A percentile compares a stretch with the other conserved stretches of the same genome.
Conservation (phyloP, 2,888 invertebrate species). For the Zygothrica quintamaculata region DNA sequence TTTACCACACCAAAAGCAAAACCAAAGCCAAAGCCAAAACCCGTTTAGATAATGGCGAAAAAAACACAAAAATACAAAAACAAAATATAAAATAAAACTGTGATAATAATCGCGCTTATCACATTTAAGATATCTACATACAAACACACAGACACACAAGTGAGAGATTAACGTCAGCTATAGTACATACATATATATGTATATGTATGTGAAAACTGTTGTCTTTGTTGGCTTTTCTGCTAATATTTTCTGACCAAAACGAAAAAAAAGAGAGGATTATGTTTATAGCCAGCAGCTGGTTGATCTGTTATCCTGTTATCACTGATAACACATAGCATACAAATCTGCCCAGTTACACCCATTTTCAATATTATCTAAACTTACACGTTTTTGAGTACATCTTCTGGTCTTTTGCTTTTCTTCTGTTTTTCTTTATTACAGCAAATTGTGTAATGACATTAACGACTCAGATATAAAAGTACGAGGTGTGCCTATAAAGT, state of each 20-base stretch:
- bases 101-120: constrained; percentile 79
- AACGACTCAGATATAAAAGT: too few relatives aligned
- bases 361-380: too few relatives aligned
- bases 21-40: too few relatives aligned
- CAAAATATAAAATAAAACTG: too few relatives aligned
- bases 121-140: constrained; percentile 61
- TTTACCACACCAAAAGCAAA: constrained; percentile 60
- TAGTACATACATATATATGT: constrained; percentile 11
- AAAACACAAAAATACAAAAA: too few relatives aligned
- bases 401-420: too few relatives aligned
- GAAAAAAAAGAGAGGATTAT: constrained; percentile 62
- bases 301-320: constrained; percentile 34
- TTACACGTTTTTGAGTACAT: too few relatives aligned
- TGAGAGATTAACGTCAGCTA: constrained; percentile 70
- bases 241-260: constrained; percentile 31
- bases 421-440: too few relatives aligned
- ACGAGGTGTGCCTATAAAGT: too few relatives aligned
- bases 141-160: constrained; percentile 46
- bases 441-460: too few relatives aligned
- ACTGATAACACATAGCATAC: constrained; percentile 27
- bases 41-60: constrained; percentile 73
- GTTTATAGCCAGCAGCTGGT: constrained; percentile 56
- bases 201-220: constrained; percentile 22
- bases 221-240: constrained; percentile 37
- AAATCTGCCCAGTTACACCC: neutral